Base-by-base conservation (phyloP, 2,113 vertebrate genomes). In the Gymnobelideus leadbeateri region DNA sequence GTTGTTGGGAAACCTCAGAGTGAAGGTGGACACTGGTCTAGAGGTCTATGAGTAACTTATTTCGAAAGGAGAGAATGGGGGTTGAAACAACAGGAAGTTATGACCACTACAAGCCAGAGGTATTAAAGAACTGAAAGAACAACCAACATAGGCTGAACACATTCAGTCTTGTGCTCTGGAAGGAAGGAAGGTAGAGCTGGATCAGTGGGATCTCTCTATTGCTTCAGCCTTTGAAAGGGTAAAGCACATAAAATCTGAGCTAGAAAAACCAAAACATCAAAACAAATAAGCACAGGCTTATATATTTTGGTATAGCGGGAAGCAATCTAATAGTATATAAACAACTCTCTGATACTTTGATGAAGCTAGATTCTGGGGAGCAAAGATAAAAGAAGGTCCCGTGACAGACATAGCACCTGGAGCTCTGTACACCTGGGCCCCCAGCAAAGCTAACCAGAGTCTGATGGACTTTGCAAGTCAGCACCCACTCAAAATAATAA, bases 151-250 rank as follows among this genome's bases (percentile, higher is more conserved):
- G 93, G 98, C 98, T 55, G 98, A 99, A 53, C 99, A 99, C 91
- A 99, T 98, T 26, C 99, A 99, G 89, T 98, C 96, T 28, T 98
- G 98, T 0, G 99, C 99, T 92, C 92, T 99, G 25, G 99, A 99
- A 91, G 99, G 99, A 77, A 99, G 99, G 99, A 99, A 98, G 96
- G 98, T 97, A 0, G 99, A 99, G 96, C 98, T 99, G 91, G 99
- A 99, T 92, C 99, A 99, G 95, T 98, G 99, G 7, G 99, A 99
- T 95, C 96, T 99, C 98, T n/a, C 98, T n/a, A 98, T 99, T 50
- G 98, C 98, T 0, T 98, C 98, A 0, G 98, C 99, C 8, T 98
- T 98, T 91, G 97, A 98, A 96, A 95, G 99, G 95, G 98, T 98
- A 91, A 99, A 98, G 92, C 99, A 95, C 94, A 98, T 99, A 57